Conservation (phyloP, 1,140 invertebrate genomes). For the Akabosia matsudoensis region DNA sequence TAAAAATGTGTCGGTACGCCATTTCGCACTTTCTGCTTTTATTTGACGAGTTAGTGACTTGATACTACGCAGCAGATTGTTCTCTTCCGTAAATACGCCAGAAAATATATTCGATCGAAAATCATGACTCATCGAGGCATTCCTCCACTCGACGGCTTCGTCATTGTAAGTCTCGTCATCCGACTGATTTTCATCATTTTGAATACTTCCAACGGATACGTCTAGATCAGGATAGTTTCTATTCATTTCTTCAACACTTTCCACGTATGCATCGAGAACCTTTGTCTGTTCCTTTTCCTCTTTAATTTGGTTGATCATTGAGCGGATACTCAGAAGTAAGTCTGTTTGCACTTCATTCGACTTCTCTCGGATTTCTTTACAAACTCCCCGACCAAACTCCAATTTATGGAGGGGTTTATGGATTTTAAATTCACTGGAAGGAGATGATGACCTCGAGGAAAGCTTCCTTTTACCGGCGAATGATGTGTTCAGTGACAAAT, state of each 20-base stretch:
- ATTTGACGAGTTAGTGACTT: neutral
- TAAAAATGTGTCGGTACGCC: neutral
- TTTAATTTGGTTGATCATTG: neutral
- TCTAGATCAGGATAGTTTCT: neutral
- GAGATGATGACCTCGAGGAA: neutral
- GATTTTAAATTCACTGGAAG: neutral
- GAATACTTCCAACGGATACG: neutral
- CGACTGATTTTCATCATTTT: neutral
- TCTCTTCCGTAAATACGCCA: neutral
- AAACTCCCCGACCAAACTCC: neutral
- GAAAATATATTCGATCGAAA: neutral
- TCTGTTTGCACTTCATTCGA: neutral
- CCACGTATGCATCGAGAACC: neutral
- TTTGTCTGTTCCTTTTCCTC: neutral
- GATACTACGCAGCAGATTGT: neutral
- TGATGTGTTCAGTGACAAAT: neutral
- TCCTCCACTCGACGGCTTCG: neutral
- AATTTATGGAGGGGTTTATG: neutral
- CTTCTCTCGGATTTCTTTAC: neutral
- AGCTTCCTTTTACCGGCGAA: neutral
- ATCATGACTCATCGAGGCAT: neutral
- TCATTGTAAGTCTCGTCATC: neutral
- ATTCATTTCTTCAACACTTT: neutral
- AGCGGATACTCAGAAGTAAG: neutral
- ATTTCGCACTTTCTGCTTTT: slow-evolving; percentile 1